Percentiles rank a stretch among this genome's conserved stretches.
Conservation (phyloP, 2,888 invertebrate species). For the Oxycera nigricornis region DNA sequence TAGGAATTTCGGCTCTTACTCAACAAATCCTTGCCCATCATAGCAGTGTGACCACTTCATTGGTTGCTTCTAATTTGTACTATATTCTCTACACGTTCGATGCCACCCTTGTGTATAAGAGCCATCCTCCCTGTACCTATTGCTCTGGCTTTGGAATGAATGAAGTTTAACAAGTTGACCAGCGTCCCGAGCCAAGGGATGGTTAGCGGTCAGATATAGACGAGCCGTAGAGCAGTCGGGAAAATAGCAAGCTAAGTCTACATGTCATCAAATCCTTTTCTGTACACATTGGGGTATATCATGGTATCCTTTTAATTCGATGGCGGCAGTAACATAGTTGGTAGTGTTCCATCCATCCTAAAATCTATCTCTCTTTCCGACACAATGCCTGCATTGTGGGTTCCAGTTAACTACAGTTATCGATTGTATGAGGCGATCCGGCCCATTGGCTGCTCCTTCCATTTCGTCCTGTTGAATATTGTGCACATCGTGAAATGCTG, state of each 20-base stretch:
- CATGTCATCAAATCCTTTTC: slow-evolving; percentile 6
- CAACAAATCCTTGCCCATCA: too few relatives aligned
- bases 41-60: not conserved
- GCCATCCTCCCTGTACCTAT: too few relatives aligned
- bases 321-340: not conserved
- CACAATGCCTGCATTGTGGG: not conserved
- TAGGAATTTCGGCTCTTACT: too few relatives aligned
- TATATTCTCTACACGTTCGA: not conserved
- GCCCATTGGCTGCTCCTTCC: not conserved
- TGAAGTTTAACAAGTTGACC: slow-evolving; percentile 21
- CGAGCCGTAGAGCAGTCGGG: too few relatives aligned
- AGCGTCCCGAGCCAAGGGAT: not conserved
- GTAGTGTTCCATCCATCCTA: not conserved
- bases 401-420: not conserved
- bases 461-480: not conserved
- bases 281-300: not conserved
- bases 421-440: not conserved
- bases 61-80: not conserved
- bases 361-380: too few relatives aligned
- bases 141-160: not conserved
- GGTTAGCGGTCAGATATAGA: not conserved
- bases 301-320: not conserved
- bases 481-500: not conserved
- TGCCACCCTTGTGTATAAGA: too few relatives aligned
- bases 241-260: too few relatives aligned